A percentile compares a stretch with the other conserved stretches of the same genome.
Evolutionary conservation across 2,888 invertebrate species (phyloP).

Genomic region (Tipula helvola): DNA sequence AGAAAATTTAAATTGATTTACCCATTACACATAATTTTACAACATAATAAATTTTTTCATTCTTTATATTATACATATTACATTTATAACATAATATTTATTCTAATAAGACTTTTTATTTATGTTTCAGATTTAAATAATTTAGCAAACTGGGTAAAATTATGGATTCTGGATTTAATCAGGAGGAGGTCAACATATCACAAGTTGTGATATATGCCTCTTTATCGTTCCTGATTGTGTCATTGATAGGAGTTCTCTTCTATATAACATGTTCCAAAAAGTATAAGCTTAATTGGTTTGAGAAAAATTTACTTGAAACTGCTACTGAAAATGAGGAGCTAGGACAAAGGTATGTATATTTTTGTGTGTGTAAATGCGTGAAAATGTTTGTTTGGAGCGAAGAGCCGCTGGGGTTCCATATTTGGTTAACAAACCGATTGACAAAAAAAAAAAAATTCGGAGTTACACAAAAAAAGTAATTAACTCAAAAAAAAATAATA

Average conservation of each 20-base stretch:
- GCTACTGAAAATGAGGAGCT: constrained; percentile 35
- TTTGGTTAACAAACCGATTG: too few relatives aligned
- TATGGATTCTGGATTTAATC: constrained; percentile 33
- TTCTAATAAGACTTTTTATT: background rate
- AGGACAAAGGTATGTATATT: constrained; percentile 29
- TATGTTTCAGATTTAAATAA: background rate
- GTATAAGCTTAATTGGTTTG: constrained; percentile 46
- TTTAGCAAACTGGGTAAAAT: background rate
- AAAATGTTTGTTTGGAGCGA: too few relatives aligned
- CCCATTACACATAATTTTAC: background rate
- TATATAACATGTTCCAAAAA: constrained; percentile 42
- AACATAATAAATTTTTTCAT: background rate
- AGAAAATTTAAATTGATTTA: background rate
- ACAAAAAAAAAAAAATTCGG: background rate
- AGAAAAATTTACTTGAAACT: constrained; percentile 42
- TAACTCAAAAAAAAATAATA: too few relatives aligned
- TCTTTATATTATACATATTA: background rate
- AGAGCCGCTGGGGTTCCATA: too few relatives aligned
- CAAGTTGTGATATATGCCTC: constrained; percentile 38
- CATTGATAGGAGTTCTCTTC: constrained; percentile 35
- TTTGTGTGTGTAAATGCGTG: background rate
- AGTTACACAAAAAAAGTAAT: background rate
- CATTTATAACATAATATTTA: background rate
- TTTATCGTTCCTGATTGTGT: constrained; percentile 38
- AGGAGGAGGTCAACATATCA: constrained; percentile 32